A percentile compares a stretch with the other conserved stretches of the same genome.
Conservation (phyloP, 2,888 invertebrate species). For the Polymixis lichenea region DNA sequence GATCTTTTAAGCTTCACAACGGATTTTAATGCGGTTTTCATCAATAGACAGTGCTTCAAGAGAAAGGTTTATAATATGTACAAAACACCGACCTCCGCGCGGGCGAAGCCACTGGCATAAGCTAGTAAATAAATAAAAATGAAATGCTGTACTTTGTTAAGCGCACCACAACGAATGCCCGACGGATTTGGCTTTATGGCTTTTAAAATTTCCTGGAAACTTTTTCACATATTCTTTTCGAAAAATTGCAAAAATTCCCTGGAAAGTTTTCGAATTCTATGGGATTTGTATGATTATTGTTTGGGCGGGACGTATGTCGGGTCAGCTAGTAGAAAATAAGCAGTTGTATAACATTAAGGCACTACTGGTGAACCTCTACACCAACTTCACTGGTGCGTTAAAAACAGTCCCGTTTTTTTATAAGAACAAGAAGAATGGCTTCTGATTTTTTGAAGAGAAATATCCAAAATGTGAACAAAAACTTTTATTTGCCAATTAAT, state of each 20-base stretch:
- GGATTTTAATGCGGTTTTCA: no score
- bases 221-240: no score
- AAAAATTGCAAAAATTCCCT: background rate
- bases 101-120: no score
- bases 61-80: no score
- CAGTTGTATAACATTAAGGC: background rate
- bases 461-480: background rate
- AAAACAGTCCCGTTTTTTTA: background rate
- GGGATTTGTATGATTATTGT: background rate
- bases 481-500: background rate
- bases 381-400: conserved; percentile 10
- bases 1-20: no score
- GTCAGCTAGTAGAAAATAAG: background rate
- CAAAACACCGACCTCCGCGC: no score
- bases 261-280: background rate
- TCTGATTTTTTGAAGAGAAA: background rate
- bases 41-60: no score
- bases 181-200: no score
- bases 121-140: no score
- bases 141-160: no score
- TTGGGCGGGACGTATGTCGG: background rate
- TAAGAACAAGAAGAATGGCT: conserved; percentile 8
- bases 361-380: conserved; percentile 1
- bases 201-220: no score
- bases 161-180: no score